These are phyloP conservation scores for Sylvietta virens DNA, from an alignment of 2,113 vertebrate species.

Conservation along the genomic window DNA sequence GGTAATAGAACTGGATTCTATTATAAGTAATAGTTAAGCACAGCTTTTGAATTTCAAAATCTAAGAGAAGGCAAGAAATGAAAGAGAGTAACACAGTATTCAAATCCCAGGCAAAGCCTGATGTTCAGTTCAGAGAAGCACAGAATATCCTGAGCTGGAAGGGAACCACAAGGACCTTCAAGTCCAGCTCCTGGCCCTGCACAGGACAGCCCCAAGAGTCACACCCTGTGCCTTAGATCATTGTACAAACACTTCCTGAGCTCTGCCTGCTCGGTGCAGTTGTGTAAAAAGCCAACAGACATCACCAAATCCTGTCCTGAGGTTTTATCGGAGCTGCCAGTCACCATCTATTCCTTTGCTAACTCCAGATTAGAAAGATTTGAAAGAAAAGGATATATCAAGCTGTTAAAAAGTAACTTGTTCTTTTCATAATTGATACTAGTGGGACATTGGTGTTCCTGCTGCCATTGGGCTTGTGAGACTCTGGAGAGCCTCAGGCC, in stretches of 20 bases:
- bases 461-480: not conserved
- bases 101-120: not conserved
- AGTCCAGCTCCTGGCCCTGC: not conserved
- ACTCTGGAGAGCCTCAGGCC: not conserved
- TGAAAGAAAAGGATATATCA: not conserved
- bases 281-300: not conserved
- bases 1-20: not conserved
- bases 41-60: not conserved
- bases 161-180: not conserved
- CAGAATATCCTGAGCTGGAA: not conserved
- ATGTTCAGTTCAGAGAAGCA: not conserved
- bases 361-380: not conserved
- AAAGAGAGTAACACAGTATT: not conserved
- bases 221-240: not conserved
- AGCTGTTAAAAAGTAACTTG: not conserved
- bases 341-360: not conserved
- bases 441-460: not conserved
- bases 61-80: not conserved
- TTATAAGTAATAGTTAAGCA: not conserved
- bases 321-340: not conserved
- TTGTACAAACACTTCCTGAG: not conserved
- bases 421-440: not conserved
- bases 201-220: not conserved
- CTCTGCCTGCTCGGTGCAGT: not conserved
- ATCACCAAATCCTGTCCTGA: not conserved